Conservation (phyloP, 2,113 vertebrate genomes). For the Chloroceryle aenea region DNA sequence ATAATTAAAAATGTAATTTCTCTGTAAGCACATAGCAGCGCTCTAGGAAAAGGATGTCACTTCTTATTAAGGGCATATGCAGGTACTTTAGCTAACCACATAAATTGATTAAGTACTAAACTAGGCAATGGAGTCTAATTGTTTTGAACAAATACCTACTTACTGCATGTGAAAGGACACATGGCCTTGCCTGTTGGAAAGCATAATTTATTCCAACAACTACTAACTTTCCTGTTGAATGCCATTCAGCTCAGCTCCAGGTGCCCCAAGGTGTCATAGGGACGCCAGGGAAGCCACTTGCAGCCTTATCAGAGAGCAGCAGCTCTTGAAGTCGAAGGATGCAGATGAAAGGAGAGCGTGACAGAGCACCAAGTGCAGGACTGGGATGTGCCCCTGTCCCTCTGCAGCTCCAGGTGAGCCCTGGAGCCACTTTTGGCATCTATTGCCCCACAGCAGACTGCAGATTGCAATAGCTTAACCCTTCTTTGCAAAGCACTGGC, state of each 20-base stretch:
- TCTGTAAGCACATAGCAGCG: conserved; percentile 58
- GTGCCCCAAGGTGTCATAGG: neutral
- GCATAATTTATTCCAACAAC: neutral
- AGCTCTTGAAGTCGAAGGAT: neutral
- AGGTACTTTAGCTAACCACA: conserved; percentile 7
- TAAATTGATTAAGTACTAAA: conserved; percentile 35
- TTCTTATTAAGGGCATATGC: conserved; percentile 54
- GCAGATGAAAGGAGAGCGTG: neutral
- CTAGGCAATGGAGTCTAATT: conserved; percentile 31
- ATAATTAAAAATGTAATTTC: conserved; percentile 81
- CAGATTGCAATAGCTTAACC: neutral
- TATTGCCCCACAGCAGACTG: neutral
- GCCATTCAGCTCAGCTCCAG: neutral
- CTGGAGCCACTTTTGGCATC: accelerated
- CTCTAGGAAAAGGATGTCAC: conserved; percentile 71
- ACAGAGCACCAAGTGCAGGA: neutral
- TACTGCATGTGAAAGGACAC: neutral
- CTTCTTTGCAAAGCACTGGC: neutral
- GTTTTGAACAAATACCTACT: conserved; percentile 51
- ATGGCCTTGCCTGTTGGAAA: neutral
- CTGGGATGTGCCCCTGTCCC: too few species aligned
- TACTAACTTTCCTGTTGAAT: neutral
- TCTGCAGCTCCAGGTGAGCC: neutral
- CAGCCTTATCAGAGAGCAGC: neutral
- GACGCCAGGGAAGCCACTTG: neutral